These are phyloP conservation scores for Loris lydekkerianus DNA, from an alignment of 2,797 vertebrate genomes.

Conservation along the genomic window DNA sequence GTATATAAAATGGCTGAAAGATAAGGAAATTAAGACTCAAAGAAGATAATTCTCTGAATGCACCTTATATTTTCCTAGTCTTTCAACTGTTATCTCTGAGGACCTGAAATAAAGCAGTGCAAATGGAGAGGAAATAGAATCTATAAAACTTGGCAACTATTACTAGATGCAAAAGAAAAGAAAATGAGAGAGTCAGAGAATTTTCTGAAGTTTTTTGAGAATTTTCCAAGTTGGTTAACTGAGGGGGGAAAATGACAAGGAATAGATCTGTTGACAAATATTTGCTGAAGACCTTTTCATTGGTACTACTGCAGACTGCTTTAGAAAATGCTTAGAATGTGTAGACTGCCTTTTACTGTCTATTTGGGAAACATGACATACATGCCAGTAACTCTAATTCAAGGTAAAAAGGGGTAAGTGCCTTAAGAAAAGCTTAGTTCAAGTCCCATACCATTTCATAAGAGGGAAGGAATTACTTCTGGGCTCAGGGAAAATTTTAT, in stretches of 20 bases:
- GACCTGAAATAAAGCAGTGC: slow-evolving; percentile 22
- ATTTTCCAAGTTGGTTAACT: not conserved
- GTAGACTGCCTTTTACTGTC: not conserved
- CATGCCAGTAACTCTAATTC: not conserved
- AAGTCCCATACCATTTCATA: not conserved
- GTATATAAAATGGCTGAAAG: slow-evolving; percentile 51
- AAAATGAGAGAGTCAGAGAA: not conserved
- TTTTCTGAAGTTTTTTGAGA: slow-evolving; percentile 24
- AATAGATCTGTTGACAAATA: not conserved
- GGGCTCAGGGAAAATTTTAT: not conserved
- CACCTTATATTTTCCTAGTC: slow-evolving; percentile 40
- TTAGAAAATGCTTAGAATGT: not conserved
- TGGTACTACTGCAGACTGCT: not conserved
- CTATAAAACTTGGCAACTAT: slow-evolving; percentile 23
- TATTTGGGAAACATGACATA: not conserved
- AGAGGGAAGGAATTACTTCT: not conserved
- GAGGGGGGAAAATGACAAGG: slow-evolving; percentile 20
- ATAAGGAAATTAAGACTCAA: slow-evolving; percentile 58
- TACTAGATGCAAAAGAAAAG: slow-evolving; percentile 49
- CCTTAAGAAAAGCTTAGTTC: not conserved
- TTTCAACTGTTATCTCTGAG: slow-evolving; percentile 44
- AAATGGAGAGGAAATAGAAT: slow-evolving; percentile 54
- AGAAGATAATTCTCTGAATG: slow-evolving; percentile 42
- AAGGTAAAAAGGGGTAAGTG: not conserved
- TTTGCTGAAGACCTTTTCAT: slow-evolving; percentile 21